Evolutionary conservation across 2,888 invertebrate species (phyloP), one percentile per base, ranked within the genome.

Genomic region (Tanypteryx hageni): DNA sequence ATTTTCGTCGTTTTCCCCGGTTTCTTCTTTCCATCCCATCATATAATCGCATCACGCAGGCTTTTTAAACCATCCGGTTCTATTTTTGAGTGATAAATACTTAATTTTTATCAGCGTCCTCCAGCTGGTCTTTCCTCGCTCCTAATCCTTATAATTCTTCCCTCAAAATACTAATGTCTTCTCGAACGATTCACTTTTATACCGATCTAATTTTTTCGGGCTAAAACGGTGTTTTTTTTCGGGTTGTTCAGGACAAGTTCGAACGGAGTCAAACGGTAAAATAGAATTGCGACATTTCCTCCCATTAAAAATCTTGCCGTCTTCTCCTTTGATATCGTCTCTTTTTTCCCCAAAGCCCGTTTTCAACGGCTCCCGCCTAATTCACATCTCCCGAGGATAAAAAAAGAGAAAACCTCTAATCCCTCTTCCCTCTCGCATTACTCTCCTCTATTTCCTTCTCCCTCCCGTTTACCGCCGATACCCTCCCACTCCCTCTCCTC

Each of bases 401-500:
- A 27, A 44, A 76, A 76, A 13, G 22, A 76, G 13, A 57, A 83
- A 27, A 57, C 27, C 27, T 61, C 86, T 86, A 58, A 86, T 86
- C 86, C 16, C 61, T 27, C 22, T 86, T 4, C 27, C 27, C 27
- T 18, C 59, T 68, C 64, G n/a, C 59, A 61, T 89, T 61, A 22
- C 58, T 58, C 58, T 8, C 9, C 56, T 83, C 10, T 83, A 3
- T 8, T 81, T 81, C 81, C 7, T 8, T 64, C n/a, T n/a, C 64
- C 16, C n/a, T 64, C 13, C 64, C n/a, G 76, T 76, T 76, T 76
- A 7, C 16, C 18, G 16, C 7, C n/a, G 18, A 18, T 13, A 16
- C 64, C 64, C n/a, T 64, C n/a, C 64, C 64, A 64, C n/a, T 64
- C 0, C 91, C 18, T 61, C 61, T 61, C 93, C 84, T 89, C 93